phyloP scores from a whole-genome alignment of 2,888 invertebrate genomes.

The Papilio gigon region DNA sequence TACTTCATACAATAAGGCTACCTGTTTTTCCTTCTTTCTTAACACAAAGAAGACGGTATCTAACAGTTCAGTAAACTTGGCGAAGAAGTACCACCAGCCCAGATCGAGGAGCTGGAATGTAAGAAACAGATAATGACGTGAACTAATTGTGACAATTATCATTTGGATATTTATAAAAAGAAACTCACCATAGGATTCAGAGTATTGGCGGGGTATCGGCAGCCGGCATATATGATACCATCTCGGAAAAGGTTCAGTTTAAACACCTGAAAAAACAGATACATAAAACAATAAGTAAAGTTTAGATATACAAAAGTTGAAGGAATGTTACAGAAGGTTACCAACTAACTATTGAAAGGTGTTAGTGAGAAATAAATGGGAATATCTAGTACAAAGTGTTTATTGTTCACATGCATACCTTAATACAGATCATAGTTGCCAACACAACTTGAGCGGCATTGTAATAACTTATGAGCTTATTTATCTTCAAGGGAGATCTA shows the following conservation, averaged over 20 bases:
- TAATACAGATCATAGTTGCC: constrained; percentile 80
- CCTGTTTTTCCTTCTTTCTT: constrained; percentile 86
- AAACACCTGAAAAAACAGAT: constrained; percentile 61
- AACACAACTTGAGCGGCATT: constrained; percentile 94
- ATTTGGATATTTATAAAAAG: not conserved
- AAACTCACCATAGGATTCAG: constrained; percentile 67
- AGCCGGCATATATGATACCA: constrained; percentile 75
- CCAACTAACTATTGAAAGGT: too few relatives aligned
- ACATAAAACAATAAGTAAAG: not conserved
- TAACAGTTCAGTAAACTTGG: constrained; percentile 89
- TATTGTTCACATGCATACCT: constrained; percentile 63
- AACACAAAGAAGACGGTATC: constrained; percentile 95
- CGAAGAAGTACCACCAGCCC: constrained; percentile 91
- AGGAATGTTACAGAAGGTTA: too few relatives aligned
- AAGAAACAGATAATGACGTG: not conserved
- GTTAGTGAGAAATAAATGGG: too few relatives aligned
- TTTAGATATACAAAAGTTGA: too few relatives aligned
- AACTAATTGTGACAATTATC: not conserved
- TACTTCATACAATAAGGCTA: constrained; percentile 44
- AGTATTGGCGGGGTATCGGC: constrained; percentile 72
- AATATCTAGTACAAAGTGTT: too few relatives aligned
- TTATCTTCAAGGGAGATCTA: constrained; percentile 86
- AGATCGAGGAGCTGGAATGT: constrained; percentile 81
- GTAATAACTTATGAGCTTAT: constrained; percentile 88
- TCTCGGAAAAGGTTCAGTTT: constrained; percentile 72